phyloP scores from a whole-genome alignment of 2,113 vertebrate species.

The Galeopterus variegatus region DNA sequence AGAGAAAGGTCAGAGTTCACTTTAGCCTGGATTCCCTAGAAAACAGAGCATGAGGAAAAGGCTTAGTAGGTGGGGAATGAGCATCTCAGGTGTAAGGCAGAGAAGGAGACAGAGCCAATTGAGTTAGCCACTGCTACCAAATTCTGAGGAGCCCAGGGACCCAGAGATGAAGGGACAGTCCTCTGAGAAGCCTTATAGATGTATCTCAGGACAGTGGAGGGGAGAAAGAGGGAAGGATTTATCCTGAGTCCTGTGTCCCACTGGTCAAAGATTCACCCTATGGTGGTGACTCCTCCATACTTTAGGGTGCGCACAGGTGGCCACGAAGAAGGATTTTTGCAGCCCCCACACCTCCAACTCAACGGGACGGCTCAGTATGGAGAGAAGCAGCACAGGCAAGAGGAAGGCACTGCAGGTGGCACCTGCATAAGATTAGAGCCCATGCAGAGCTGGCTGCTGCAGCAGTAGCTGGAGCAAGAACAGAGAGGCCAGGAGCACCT shows the following conservation, averaged over 20 bases:
- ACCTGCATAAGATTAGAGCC: not conserved
- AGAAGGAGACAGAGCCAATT: not conserved
- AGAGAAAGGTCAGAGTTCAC: not conserved
- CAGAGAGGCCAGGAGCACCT: not conserved
- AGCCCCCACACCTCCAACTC: not conserved
- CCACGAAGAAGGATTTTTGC: not conserved
- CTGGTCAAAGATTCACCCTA: not conserved
- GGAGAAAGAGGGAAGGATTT: not conserved
- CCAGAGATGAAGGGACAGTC: not conserved
- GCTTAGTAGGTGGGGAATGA: too few relatives aligned
- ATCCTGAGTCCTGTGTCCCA: not conserved
- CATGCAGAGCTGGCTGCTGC: not conserved
- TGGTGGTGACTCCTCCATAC: not conserved
- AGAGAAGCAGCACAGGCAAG: not conserved
- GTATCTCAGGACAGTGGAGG: not conserved
- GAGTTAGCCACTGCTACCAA: not conserved
- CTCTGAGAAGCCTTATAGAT: not conserved
- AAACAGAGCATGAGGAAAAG: not conserved
- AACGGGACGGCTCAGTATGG: not conserved
- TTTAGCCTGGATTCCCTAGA: not conserved
- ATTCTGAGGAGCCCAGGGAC: not conserved
- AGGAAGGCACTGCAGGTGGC: not conserved
- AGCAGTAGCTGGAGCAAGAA: not conserved
- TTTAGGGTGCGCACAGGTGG: not conserved
- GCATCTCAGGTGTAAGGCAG: not conserved